A percentile compares a stretch with the other conserved stretches of the same genome.
phyloP scores from a whole-genome alignment of 2,797 vertebrate species.

The Sebastes taczanowskii region DNA sequence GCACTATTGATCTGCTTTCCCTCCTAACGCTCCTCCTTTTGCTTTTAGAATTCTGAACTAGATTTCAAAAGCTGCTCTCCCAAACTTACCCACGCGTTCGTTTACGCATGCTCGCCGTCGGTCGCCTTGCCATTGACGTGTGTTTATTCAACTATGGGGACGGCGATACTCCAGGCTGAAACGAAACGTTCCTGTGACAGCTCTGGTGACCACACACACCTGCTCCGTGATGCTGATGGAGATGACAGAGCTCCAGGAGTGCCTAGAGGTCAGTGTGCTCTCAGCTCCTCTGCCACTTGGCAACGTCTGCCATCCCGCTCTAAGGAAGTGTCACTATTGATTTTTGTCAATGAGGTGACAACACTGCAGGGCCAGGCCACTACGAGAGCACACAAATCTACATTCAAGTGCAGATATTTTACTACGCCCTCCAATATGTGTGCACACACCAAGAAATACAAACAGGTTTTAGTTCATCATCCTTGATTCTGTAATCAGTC shows the following conservation, averaged over 20 bases:
- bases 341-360: constrained; percentile 66
- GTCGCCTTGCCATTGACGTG: background rate
- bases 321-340: constrained; percentile 73
- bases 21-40: constrained; percentile 4
- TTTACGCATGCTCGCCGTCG: background rate
- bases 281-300: constrained; percentile 52
- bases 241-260: constrained; percentile 64
- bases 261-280: constrained; percentile 57
- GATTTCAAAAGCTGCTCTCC: constrained; percentile 20
- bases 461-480: background rate
- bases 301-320: constrained; percentile 61
- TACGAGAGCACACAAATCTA: constrained; percentile 16
- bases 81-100: background rate
- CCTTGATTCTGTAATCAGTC: constrained; percentile 21
- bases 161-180: constrained; percentile 4
- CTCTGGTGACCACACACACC: constrained; percentile 58
- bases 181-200: constrained; percentile 30
- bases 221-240: constrained; percentile 67
- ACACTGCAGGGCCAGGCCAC: constrained; percentile 35
- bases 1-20: constrained; percentile 41
- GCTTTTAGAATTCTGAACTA: background rate
- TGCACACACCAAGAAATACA: constrained; percentile 5
- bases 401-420: constrained; percentile 24
- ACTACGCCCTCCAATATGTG: background rate
- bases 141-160: constrained; percentile 15